These are phyloP conservation scores for Rattus rattus DNA, from an alignment of 2,113 vertebrate genomes.

Conservation along the genomic window DNA sequence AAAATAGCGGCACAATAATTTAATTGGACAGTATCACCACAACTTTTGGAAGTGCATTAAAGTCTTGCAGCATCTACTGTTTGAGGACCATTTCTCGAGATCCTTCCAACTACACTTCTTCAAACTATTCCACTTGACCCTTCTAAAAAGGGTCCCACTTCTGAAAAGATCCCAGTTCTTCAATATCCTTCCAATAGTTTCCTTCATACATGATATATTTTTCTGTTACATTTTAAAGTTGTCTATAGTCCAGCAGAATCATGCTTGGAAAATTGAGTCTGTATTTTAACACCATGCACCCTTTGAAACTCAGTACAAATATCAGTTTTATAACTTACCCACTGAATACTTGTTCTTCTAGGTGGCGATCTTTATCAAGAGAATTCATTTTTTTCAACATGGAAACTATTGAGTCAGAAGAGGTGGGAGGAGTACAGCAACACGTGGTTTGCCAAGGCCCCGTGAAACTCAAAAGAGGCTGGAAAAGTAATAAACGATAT, in stretches of 20 bases:
- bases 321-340: neutral
- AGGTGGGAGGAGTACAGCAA: neutral
- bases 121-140: neutral
- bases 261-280: neutral
- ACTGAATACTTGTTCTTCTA: neutral
- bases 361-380: neutral
- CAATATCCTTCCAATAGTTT: neutral
- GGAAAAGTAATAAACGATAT: neutral
- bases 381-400: neutral
- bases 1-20: too few species aligned
- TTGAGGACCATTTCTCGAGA: neutral
- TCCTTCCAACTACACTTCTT: neutral
- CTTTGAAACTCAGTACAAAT: neutral
- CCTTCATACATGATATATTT: neutral
- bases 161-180: neutral
- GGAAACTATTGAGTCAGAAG: neutral
- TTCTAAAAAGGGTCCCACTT: neutral
- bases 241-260: neutral
- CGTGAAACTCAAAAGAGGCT: neutral
- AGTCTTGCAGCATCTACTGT: neutral
- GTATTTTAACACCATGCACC: neutral
- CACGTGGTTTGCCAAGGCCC: accelerated
- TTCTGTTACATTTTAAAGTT: too few species aligned
- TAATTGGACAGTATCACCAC: too few species aligned
- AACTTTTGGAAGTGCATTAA: neutral